Evolutionary conservation across 2,888 invertebrate species (phyloP).

Genomic region (Drosophila niveifrons): DNA sequence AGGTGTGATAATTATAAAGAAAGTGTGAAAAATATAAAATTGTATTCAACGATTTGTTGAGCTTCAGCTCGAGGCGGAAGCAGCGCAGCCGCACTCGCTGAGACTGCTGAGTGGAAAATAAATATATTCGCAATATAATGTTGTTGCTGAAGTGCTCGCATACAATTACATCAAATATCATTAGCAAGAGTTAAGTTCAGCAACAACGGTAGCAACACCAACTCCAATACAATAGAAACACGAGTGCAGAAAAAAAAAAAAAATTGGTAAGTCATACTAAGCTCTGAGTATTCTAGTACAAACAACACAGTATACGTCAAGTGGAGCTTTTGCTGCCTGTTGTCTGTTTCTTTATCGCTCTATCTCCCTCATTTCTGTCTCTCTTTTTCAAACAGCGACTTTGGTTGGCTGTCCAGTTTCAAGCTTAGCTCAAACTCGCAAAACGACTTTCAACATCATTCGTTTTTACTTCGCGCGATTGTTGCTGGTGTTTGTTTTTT

Average conservation of each 20-base stretch:
- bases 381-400: neutral
- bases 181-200: conserved; percentile 43
- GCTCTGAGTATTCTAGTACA: conserved; percentile 29
- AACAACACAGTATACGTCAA: conserved; percentile 31
- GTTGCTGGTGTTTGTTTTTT: conserved; percentile 38
- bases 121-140: conserved; percentile 31
- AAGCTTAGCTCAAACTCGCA: conserved; percentile 75
- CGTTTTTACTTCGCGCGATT: conserved; percentile 30
- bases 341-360: neutral
- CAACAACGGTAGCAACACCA: conserved; percentile 36
- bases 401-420: conserved; percentile 41
- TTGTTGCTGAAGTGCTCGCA: conserved; percentile 33
- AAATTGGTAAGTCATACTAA: conserved; percentile 43
- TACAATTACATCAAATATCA: conserved; percentile 36
- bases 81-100: conserved; percentile 34
- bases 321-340: conserved; percentile 27
- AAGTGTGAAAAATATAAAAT: conserved; percentile 57
- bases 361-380: conserved; percentile 6
- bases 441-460: conserved; percentile 84
- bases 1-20: conserved; percentile 60
- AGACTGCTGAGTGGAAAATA: conserved; percentile 24
- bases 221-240: conserved; percentile 27
- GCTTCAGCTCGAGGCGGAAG: neutral
- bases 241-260: conserved; percentile 7
- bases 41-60: conserved; percentile 17